Conservation (phyloP, 2,888 invertebrate species). For the Rosalia funebris region DNA sequence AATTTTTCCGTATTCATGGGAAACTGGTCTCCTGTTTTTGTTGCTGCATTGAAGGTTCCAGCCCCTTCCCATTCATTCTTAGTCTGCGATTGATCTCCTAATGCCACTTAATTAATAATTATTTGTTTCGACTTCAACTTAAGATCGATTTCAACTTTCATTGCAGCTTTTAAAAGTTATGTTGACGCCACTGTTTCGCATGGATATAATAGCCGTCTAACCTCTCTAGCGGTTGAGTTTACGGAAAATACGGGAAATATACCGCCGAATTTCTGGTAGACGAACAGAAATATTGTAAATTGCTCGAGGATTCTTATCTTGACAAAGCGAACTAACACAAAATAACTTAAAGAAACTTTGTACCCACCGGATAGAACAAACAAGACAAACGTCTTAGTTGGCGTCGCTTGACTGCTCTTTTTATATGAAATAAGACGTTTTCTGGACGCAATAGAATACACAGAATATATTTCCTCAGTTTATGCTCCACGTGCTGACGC, state of each 20-base stretch:
- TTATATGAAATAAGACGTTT: slow-evolving; percentile 43
- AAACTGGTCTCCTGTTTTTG: too few relatives aligned
- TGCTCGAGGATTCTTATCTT: slow-evolving; percentile 55
- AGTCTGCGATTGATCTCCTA: too few relatives aligned
- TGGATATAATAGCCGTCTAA: slow-evolving; percentile 25
- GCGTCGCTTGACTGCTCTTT: slow-evolving; percentile 54
- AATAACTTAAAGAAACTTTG: slow-evolving; percentile 54
- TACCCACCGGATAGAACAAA: slow-evolving; percentile 55
- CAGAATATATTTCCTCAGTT: slow-evolving; percentile 28
- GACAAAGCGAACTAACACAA: slow-evolving; percentile 53
- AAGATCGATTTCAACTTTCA: too few relatives aligned
- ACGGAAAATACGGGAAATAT: slow-evolving; percentile 41
- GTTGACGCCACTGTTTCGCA: slow-evolving; percentile 21
- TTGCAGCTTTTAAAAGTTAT: too few relatives aligned
- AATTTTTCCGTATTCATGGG: too few relatives aligned
- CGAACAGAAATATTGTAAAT: slow-evolving; percentile 53
- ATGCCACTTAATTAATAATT: too few relatives aligned
- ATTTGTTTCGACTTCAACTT: too few relatives aligned
- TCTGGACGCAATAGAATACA: slow-evolving; percentile 34
- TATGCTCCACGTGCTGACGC: slow-evolving; percentile 25
- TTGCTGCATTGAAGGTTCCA: too few relatives aligned
- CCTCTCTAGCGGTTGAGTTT: slow-evolving; percentile 41
- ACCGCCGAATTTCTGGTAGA: slow-evolving; percentile 27
- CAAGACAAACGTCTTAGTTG: slow-evolving; percentile 57
- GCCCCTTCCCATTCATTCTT: too few relatives aligned